Evolutionary conservation across 1,140 invertebrate genomes (phyloP), one percentile per base, ranked within the genome.

Genomic region (Drosophila watanabei): DNA sequence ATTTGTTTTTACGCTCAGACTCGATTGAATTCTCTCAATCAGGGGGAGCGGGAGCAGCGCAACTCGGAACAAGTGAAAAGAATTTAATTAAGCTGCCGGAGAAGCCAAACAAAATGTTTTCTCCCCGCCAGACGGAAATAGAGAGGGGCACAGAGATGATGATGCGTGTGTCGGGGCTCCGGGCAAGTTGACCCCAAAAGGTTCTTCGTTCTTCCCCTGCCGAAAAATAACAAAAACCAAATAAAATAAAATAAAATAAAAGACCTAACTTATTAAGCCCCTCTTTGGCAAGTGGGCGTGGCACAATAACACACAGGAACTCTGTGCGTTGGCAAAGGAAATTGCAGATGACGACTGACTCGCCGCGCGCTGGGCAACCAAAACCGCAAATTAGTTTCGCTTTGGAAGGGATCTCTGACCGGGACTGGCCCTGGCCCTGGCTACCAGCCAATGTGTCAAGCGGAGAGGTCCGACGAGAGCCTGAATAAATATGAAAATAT

Each of bases 401-500:
- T 78, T 75, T 43, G 62, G 49, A 69, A 39, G 68, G 39, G 18
- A 56, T 56, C 52, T 24, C 18, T 37, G 52, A 54, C 32, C 51
- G 30, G 39, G 35, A 5, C 35, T 37, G 35, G 33, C 33, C 14
- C 68, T 52, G 62, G 14, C 32, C 32, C 60, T 33, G 45, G 70
- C 72, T 46, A 57, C 64, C 58, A 57, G 49, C 56, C 65, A 51
- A 61, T 59, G 64, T 69, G 64, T 69, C 68, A 58, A 46, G 76
- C 39, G 13, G 49, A 68, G 54, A 39, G 35, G 64, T 56, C 65
- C 77, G 20, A 77, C 65, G 39, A 77, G 73, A 73, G 73, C 66
- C 79, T 82, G 88, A 89, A 89, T 89, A 89, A 89, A 89, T 89
- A 89, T 85, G 82, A 90, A 89, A 89, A 89, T 89, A 90, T 85